These are phyloP conservation scores for Calameuta pallipes DNA, from an alignment of 2,888 invertebrate species.

Conservation along the genomic window DNA sequence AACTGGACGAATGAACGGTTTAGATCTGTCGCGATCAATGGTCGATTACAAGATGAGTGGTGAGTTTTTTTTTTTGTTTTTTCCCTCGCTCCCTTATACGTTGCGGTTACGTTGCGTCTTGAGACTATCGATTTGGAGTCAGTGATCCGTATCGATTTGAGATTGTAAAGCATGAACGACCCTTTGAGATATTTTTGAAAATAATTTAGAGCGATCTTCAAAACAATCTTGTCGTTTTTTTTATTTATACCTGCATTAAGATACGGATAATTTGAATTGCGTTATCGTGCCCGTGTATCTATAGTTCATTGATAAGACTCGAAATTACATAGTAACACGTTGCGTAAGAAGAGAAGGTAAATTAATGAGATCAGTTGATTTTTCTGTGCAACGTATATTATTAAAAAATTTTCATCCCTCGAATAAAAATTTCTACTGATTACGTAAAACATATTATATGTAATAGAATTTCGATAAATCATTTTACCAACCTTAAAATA, in stretches of 20 bases:
- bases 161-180: background rate
- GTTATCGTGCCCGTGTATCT: background rate
- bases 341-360: background rate
- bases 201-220: no score
- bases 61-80: constrained; percentile 37
- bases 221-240: background rate
- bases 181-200: no score
- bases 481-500: no score
- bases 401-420: no score
- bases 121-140: background rate
- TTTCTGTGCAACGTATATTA: no score
- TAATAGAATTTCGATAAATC: background rate
- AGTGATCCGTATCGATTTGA: background rate
- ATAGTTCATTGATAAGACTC: background rate
- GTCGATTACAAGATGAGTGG: constrained; percentile 53
- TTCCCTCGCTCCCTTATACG: background rate
- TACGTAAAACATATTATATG: background rate
- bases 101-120: background rate
- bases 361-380: background rate
- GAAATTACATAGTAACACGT: background rate
- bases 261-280: background rate
- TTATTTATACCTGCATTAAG: background rate
- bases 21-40: constrained; percentile 49
- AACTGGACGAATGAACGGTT: constrained; percentile 36
- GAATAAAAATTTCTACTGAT: background rate